phyloP scores from a whole-genome alignment of 53 echinoderm and acorn worm genomes.

The Holothuria scabra region DNA sequence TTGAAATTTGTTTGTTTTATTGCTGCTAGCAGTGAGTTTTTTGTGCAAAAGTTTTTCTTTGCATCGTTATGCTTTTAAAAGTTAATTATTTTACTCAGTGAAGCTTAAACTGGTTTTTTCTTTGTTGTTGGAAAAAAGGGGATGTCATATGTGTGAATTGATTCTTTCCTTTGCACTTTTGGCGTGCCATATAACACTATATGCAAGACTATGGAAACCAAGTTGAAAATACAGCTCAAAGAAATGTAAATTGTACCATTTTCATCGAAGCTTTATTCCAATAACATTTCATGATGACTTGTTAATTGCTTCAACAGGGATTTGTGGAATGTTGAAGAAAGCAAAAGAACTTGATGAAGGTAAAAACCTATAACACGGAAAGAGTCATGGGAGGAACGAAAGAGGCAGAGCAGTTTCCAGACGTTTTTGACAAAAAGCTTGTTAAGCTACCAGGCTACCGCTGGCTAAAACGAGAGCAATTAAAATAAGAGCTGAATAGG shows the following conservation, averaged over 20 bases:
- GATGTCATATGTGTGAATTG: not conserved
- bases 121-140: not conserved
- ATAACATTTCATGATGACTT: too few relatives aligned
- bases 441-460: constrained; percentile 50
- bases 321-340: too few relatives aligned
- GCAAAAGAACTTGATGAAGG: too few relatives aligned
- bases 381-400: constrained; percentile 31
- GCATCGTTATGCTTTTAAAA: not conserved
- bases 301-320: too few relatives aligned
- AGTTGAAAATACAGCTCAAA: too few relatives aligned
- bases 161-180: not conserved
- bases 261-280: too few relatives aligned
- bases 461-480: constrained; percentile 47
- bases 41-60: not conserved
- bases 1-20: not conserved
- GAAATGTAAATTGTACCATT: too few relatives aligned
- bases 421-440: constrained; percentile 38
- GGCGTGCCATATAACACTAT: not conserved
- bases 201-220: too few relatives aligned
- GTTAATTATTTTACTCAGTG: not conserved
- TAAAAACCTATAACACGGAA: constrained; percentile 65
- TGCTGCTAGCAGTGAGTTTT: not conserved
- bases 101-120: not conserved
- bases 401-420: constrained; percentile 45
- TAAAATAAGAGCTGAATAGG: constrained; percentile 62